Percentiles rank a stretch among this genome's conserved stretches.
These are phyloP conservation scores for Phoxinus phoxinus DNA, from an alignment of 2,113 vertebrate species.

Conservation along the genomic window DNA sequence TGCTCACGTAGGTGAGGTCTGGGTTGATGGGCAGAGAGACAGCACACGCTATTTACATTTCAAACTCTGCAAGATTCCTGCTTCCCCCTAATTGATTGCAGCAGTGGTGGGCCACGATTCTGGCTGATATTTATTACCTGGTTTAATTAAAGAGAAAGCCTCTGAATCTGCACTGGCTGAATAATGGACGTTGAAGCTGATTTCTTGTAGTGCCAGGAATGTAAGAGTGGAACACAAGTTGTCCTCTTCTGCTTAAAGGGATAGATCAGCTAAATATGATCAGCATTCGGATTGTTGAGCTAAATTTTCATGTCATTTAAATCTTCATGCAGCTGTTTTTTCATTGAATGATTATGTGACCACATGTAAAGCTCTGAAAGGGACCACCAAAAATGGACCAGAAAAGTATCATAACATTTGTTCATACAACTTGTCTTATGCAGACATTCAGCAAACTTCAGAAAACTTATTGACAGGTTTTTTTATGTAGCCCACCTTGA, in stretches of 20 bases:
- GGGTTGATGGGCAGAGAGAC: slow-evolving; percentile 50
- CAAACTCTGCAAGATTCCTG: slow-evolving; percentile 55
- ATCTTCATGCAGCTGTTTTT: no score
- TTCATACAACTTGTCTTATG: neutral
- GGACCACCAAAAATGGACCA: neutral
- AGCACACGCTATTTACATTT: slow-evolving; percentile 63
- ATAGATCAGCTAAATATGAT: neutral
- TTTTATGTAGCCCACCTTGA: neutral
- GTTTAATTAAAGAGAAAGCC: slow-evolving; percentile 65
- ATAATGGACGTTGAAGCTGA: slow-evolving; percentile 36
- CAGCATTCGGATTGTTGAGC: neutral
- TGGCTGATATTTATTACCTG: slow-evolving; percentile 61
- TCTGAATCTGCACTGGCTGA: slow-evolving; percentile 40
- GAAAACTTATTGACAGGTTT: neutral
- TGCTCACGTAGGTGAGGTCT: slow-evolving; percentile 41
- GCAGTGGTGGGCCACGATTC: slow-evolving; percentile 45
- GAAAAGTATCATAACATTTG: neutral
- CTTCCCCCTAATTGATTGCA: slow-evolving; percentile 61
- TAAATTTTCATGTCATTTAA: no score
- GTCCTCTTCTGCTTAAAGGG: neutral
- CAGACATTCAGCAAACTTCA: neutral
- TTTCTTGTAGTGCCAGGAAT: slow-evolving; percentile 11
- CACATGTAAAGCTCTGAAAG: neutral
- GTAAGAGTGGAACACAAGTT: neutral
- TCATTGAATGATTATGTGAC: neutral